Evolutionary conservation across 2,888 invertebrate genomes (phyloP).

Genomic region (Hydrotaea cyrtoneurina): DNA sequence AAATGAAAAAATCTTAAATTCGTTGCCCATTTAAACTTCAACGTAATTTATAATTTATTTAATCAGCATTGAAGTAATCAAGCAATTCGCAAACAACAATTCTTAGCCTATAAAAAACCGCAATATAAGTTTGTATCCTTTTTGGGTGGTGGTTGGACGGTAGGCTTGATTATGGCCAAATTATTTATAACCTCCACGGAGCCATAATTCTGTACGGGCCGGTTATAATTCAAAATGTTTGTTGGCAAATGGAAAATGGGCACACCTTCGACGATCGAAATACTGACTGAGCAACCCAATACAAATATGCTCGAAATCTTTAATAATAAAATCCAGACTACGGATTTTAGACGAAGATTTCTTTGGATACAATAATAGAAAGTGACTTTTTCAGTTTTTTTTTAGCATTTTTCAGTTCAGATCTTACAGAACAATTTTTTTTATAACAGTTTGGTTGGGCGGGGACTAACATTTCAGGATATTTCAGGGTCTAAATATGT

Average conservation of each 20-base stretch:
- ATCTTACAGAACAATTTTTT: too few species aligned
- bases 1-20: too few species aligned
- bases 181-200: conserved; percentile 55
- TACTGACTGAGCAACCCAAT: too few species aligned
- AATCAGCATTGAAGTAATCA: background rate
- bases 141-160: background rate
- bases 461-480: too few species aligned
- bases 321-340: too few species aligned
- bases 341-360: too few species aligned
- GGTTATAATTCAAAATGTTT: conserved; percentile 45
- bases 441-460: too few species aligned
- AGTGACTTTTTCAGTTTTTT: too few species aligned
- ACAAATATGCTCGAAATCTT: too few species aligned
- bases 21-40: background rate
- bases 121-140: background rate
- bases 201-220: conserved; percentile 54
- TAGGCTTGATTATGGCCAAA: conserved; percentile 28
- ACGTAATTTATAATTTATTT: background rate
- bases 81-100: conserved; percentile 7
- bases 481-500: too few species aligned
- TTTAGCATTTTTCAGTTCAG: too few species aligned
- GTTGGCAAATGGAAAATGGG: conserved; percentile 2
- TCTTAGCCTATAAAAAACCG: background rate
- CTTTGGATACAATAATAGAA: too few species aligned
- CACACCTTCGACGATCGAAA: background rate